Base-by-base conservation (phyloP, 1,140 invertebrate species). In the Brachionus sp. region DNA sequence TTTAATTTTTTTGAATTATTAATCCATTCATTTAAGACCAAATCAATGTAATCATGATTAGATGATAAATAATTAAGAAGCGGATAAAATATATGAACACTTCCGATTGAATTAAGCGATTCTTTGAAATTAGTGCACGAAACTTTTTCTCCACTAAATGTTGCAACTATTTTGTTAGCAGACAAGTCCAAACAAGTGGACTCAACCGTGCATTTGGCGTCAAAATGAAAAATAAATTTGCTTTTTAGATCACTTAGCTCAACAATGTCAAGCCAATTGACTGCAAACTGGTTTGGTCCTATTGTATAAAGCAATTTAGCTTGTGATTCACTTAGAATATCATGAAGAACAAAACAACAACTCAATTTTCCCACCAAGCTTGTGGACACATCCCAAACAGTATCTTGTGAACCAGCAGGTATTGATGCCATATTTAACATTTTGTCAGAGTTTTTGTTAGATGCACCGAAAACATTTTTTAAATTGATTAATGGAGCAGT, bases 1-100 rank as follows among this genome's bases (percentile, higher is more conserved):
- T 70, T 84, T 88, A 88, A 88, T 84, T 90, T 88, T 84, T 91
- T 90, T 1, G 90, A 90, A 85, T 89, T 91, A 25, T 89, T 90
- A 4, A 90, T 90, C 2, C 92, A 85, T 66, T 92, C 87, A 84
- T 91, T 90, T 91, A 91, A 91, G 57, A 91, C 91, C 35, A 77
- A 50, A 16, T 50, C 82, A 83, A 12, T 16, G 78, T 46, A 57
- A 2, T 82, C 42, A 5, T 46, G 77, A 57, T 57, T 50, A 9
- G 39, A 37, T 44, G 25, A 35, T 68, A 88, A 85, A 25, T 89
- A 89, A 86, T 92, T 91, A 29, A 92, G 85, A 19, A 92, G 89
- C 1, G 92, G 92, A 86, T 92, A 90, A 29, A 92, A 87, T 9
- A 91, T 90, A 85, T 90, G 90, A 6, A 92, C 88, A 3, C 92